Evolutionary conservation across 2,113 vertebrate species (phyloP), one percentile per base, ranked within the genome.

Genomic region (Cygnus buccinator): DNA sequence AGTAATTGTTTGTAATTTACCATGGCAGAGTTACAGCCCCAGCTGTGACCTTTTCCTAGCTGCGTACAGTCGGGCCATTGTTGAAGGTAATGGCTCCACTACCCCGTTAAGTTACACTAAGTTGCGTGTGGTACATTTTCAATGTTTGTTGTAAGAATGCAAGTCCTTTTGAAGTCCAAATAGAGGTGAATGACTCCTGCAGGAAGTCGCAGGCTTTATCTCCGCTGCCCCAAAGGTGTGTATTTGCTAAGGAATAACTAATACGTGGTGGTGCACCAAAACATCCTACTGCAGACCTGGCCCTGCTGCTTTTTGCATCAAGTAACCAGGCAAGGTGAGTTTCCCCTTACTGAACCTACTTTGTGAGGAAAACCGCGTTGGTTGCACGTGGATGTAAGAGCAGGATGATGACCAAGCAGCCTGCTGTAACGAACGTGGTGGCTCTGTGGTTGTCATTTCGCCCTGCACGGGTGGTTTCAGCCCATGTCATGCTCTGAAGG

Each of bases 21-120:
- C 52, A 0, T 26, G 37, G 39, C 76, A 77, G 57, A 83, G 73
- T 94, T 92, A 90, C 67, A 73, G 2, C 61, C 61, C 59, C 8
- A 17, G 35, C 44, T 35, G 23, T 94, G 82, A 83, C 79, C 59
- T 75, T 48, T 71, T 63, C 65, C 5, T 13, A 9, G 37, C 41
- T 17, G 19, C 71, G 52, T 79, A 92, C 80, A 95, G 62, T 78
- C 23, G 68, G n/a, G 43, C 80, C 75, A n/a, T 95, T 96, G 91
- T 94, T 94, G 23, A 44, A 41, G 48, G 13, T 80, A 70, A 67
- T 48, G 50, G 44, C 57, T 63, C 52, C 43, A 2, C 72, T 90
- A 19, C 72, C 77, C 77, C 70, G 15, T 67, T 70, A n/a, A 85
- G 43, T 82, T 65, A 3, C 2, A 26, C 19, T 46, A 70, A 63